Percentiles rank a stretch among this genome's conserved stretches.
Conservation (phyloP, 1,140 invertebrate species). For the Bombyx mori region ASM3026992v2 NC_085112.1:13542001-13542500, state of each 20-base stretch:
- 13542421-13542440: constrained; percentile 34
- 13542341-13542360: background rate
- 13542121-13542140: no score
- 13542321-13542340: background rate
- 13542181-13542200: constrained; percentile 63
- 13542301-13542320: constrained; percentile 70
- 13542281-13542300: constrained; percentile 46
- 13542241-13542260: constrained; percentile 15
- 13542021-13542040: no score
- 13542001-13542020: no score
- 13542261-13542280: constrained; percentile 43
- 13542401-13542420: constrained; percentile 52
- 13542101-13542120: no score
- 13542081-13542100: no score
- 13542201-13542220: constrained; percentile 22
- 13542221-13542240: constrained; percentile 33
- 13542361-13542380: background rate
- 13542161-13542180: constrained; percentile 30
- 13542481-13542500: constrained; percentile 92
- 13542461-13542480: constrained; percentile 87
- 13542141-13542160: no score
- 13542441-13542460: constrained; percentile 53
- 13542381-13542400: constrained; percentile 34
- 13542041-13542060: no score
- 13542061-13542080: no score